Conservation (phyloP, 2,797 vertebrate genomes). For the Melopsittacus undulatus region DNA sequence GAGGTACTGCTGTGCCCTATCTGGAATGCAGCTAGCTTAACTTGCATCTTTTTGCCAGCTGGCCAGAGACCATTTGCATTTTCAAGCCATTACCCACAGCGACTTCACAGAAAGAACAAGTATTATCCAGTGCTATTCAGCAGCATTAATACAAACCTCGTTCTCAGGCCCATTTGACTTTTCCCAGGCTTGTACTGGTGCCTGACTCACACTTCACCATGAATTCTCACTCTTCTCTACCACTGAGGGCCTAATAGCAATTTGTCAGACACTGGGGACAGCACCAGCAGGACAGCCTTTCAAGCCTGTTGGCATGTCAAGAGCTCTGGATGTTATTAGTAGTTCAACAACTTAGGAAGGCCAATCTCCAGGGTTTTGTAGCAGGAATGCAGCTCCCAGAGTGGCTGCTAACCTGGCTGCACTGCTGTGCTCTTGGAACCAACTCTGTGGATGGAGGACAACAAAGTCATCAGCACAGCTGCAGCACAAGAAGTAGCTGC, state of each 20-base stretch:
- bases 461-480: background rate
- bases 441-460: background rate
- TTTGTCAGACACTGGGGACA: background rate
- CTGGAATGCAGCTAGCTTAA: background rate
- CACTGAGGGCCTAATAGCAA: background rate
- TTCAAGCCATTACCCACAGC: background rate
- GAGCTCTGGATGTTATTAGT: conserved; percentile 1
- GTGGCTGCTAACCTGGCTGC: background rate
- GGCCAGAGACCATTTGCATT: background rate
- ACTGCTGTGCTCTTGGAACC: background rate
- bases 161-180: conserved; percentile 3
- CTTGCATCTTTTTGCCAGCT: background rate
- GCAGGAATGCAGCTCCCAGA: background rate
- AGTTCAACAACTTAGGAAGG: background rate
- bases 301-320: background rate
- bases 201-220: background rate
- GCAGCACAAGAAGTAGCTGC: background rate
- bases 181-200: background rate
- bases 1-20: background rate
- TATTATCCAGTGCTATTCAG: background rate
- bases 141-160: background rate
- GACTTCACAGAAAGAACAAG: conserved; percentile 23
- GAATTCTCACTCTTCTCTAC: background rate
- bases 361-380: background rate
- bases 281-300: conserved; percentile 15